These are phyloP conservation scores for Kobus ellipsiprymnus DNA, from an alignment of 2,113 vertebrate genomes.

Conservation along the genomic window DNA sequence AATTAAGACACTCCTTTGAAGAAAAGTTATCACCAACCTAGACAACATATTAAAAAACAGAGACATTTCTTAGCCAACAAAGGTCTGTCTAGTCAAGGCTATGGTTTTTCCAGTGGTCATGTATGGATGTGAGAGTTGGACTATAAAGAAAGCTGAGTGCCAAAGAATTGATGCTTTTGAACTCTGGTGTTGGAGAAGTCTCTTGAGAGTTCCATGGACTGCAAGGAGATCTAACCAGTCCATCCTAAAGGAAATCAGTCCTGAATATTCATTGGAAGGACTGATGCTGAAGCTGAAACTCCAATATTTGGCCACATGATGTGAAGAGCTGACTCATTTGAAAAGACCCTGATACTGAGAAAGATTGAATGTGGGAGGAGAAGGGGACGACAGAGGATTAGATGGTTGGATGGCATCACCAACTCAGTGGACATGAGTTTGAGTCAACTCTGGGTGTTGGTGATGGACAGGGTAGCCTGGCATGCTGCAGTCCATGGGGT, in stretches of 20 bases:
- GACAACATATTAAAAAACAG: neutral
- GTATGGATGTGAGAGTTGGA: neutral
- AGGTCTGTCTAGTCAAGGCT: neutral
- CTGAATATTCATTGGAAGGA: neutral
- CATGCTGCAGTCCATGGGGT: neutral
- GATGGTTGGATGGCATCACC: neutral
- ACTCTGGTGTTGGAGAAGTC: neutral
- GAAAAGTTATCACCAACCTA: neutral
- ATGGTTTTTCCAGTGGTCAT: neutral
- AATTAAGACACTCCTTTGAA: neutral
- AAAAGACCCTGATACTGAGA: neutral
- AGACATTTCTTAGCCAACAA: neutral
- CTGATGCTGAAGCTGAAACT: neutral
- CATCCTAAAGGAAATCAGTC: neutral
- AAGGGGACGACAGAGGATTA: neutral
- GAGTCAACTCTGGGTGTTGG: neutral
- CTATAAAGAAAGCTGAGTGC: neutral
- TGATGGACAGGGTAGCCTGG: neutral
- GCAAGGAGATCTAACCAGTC: neutral
- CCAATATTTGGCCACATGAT: neutral
- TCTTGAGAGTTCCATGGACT: neutral
- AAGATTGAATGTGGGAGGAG: neutral
- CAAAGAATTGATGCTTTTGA: neutral
- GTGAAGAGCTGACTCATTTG: neutral
- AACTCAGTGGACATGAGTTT: neutral